Evolutionary conservation across 1,140 invertebrate species (phyloP).

Genomic region (Cotesia glomerata): DNA sequence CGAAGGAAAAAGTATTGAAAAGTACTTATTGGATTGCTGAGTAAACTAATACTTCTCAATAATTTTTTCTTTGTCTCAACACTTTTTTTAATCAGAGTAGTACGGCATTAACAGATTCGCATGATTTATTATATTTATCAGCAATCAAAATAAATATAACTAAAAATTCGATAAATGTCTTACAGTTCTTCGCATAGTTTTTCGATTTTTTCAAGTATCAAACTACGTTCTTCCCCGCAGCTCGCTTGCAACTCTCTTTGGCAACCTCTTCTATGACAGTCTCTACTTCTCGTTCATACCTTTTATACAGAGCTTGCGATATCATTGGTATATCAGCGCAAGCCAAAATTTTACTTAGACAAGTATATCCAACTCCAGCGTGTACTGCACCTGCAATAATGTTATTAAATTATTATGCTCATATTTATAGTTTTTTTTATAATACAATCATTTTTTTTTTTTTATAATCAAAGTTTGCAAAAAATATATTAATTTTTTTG

Average conservation of each 20-base stretch:
- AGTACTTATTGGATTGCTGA: too few species aligned
- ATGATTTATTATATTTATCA: too few species aligned
- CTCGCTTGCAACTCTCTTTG: constrained; percentile 3
- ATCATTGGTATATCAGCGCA: constrained; percentile 1
- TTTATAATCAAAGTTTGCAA: not conserved
- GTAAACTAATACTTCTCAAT: too few species aligned
- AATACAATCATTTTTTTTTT: not conserved
- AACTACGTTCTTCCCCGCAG: not conserved
- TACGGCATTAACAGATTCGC: too few species aligned
- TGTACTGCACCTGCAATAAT: constrained; percentile 8
- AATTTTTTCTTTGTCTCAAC: too few species aligned
- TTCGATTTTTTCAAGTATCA: not conserved
- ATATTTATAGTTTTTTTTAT: not conserved
- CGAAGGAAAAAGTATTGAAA: too few species aligned
- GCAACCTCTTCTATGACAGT: not conserved
- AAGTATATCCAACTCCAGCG: constrained; percentile 10
- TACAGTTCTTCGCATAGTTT: constrained; percentile 8
- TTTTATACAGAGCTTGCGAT: not conserved
- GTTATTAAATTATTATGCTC: not conserved
- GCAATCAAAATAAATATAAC: too few species aligned
- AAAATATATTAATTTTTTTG: not conserved
- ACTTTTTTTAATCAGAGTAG: too few species aligned
- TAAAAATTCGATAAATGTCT: not conserved
- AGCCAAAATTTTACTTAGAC: not conserved
- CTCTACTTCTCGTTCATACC: constrained; percentile 8